phyloP scores from a whole-genome alignment of 2,113 vertebrate species.

The Cairina moschata region DNA sequence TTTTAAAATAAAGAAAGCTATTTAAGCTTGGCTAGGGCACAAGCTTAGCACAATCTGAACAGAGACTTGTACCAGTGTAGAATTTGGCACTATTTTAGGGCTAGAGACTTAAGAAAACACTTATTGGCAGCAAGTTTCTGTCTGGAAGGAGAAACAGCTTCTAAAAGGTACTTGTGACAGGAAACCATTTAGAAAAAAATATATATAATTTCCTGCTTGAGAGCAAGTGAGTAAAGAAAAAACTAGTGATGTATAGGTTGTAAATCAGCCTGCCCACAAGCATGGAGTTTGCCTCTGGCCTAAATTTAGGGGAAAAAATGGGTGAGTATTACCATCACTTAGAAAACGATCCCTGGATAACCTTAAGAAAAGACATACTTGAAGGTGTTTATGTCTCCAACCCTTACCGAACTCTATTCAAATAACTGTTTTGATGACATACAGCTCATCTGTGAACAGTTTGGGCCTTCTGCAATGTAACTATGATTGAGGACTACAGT shows the following conservation, averaged over 20 bases:
- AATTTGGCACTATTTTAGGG: neutral
- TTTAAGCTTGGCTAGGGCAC: neutral
- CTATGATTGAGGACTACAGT: neutral
- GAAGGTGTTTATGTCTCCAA: neutral
- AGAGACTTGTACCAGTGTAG: accelerated
- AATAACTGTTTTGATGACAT: neutral
- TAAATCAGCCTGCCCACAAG: neutral
- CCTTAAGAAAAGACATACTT: neutral
- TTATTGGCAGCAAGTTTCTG: neutral
- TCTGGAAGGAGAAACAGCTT: neutral
- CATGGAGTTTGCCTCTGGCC: neutral
- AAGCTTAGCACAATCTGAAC: neutral
- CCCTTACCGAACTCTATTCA: neutral
- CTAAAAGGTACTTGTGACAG: neutral
- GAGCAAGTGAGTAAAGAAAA: neutral
- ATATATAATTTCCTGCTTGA: neutral
- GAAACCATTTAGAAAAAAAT: neutral
- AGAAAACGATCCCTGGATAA: neutral
- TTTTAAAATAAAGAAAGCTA: neutral
- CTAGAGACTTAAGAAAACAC: neutral
- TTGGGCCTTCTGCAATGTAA: neutral
- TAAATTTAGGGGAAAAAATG: neutral
- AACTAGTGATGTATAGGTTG: neutral
- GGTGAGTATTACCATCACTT: neutral
- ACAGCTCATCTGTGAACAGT: neutral